Percentiles rank a stretch among this genome's conserved stretches.
These are phyloP conservation scores for Cuniculus paca DNA, from an alignment of 2,797 vertebrate genomes.

Conservation along the genomic window DNA sequence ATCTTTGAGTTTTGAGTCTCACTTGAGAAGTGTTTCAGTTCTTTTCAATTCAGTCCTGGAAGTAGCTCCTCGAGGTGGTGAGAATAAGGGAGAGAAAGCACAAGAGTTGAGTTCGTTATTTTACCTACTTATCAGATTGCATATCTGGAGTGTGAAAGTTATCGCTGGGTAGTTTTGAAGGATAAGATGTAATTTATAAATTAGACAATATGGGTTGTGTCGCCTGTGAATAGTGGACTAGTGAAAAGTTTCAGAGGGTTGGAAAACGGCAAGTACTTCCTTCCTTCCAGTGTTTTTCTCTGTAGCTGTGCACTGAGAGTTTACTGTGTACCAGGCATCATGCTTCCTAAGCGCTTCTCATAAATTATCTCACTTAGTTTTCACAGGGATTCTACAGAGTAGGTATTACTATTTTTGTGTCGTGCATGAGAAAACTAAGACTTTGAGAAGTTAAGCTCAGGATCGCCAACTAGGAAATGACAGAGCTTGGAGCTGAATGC, in stretches of 20 bases:
- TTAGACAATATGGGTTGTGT: not conserved
- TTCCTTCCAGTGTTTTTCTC: not conserved
- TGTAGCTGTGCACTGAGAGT: not conserved
- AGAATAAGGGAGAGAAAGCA: not conserved
- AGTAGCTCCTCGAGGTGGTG: not conserved
- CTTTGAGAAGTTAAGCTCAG: not conserved
- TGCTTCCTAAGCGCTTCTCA: not conserved
- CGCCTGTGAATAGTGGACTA: not conserved
- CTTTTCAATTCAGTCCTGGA: not conserved
- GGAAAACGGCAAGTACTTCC: not conserved
- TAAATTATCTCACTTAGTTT: not conserved
- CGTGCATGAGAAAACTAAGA: not conserved
- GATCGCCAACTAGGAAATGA: not conserved
- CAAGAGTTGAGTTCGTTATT: not conserved
- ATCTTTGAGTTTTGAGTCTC: not conserved
- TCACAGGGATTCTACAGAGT: not conserved
- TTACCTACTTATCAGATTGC: not conserved
- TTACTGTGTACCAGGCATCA: not conserved
- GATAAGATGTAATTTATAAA: not conserved
- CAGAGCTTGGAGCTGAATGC: not conserved
- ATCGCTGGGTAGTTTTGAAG: not conserved
- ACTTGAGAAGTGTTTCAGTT: not conserved
- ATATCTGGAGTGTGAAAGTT: not conserved
- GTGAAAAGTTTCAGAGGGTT: not conserved
- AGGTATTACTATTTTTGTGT: slow-evolving; percentile 18